Percentiles rank a stretch among this genome's conserved stretches.
phyloP scores from a whole-genome alignment of 2,888 invertebrate genomes.

The Orchestes rusci region DNA sequence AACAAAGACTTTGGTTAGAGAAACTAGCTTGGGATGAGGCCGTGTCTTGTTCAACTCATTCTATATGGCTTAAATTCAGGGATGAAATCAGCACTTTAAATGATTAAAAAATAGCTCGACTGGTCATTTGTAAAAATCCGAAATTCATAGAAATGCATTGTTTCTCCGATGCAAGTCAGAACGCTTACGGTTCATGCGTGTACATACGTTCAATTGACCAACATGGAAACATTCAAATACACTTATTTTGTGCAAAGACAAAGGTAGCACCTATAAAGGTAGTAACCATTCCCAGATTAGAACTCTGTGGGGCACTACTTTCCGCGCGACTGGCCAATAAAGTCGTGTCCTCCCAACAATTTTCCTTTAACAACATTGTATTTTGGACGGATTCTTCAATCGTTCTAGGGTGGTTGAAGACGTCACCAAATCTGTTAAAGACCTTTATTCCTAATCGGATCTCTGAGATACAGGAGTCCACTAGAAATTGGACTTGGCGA shows the following conservation, averaged over 20 bases:
- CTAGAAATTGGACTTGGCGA: neutral
- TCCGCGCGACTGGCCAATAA: conserved; percentile 13
- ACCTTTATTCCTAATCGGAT: conserved; percentile 18
- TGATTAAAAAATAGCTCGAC: conserved; percentile 15
- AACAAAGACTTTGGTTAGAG: neutral
- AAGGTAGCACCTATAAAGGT: conserved; percentile 20
- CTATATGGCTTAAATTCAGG: conserved; percentile 15
- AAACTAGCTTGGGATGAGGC: conserved; percentile 2
- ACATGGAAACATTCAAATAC: neutral
- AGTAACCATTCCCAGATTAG: conserved; percentile 17
- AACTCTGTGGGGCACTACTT: conserved; percentile 20
- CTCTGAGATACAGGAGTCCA: conserved; percentile 1
- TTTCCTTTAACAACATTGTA: neutral
- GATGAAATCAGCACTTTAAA: conserved; percentile 18
- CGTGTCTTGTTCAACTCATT: conserved; percentile 7
- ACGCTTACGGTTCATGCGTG: conserved; percentile 19
- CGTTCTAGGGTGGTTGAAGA: conserved; percentile 22
- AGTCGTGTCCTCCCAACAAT: neutral
- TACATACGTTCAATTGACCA: conserved; percentile 9
- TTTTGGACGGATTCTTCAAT: conserved; percentile 17
- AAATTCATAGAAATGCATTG: too few species aligned
- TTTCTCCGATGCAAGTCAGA: conserved; percentile 18
- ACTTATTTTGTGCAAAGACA: conserved; percentile 17
- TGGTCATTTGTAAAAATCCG: neutral
- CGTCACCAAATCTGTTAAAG: conserved; percentile 20